Evolutionary conservation across 2,888 invertebrate species (phyloP).

Genomic region (Rhagophthalmus giganteus): DNA sequence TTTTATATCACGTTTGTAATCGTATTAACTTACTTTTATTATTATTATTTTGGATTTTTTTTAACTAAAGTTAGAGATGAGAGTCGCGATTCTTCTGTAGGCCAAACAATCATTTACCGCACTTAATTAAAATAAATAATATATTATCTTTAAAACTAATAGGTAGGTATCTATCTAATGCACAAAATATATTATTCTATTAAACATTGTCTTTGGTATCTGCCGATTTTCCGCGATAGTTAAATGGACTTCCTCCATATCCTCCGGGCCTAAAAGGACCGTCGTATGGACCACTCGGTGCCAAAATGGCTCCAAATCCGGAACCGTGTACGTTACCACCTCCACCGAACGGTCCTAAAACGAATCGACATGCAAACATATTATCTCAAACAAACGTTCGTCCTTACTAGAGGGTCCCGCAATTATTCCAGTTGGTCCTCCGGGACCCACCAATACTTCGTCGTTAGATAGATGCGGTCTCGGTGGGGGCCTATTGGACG

Average conservation of each 20-base stretch:
- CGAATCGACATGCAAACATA: too few species aligned
- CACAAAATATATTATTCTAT: background rate
- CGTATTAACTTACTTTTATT: too few species aligned
- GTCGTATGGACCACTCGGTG: background rate
- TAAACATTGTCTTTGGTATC: background rate
- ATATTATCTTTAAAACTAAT: too few species aligned
- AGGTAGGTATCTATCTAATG: background rate
- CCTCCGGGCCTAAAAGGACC: background rate
- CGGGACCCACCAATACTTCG: slow-evolving; percentile 55
- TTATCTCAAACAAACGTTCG: too few species aligned
- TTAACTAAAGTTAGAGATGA: too few species aligned
- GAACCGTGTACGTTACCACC: too few species aligned
- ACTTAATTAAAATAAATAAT: too few species aligned
- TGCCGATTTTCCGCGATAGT: background rate
- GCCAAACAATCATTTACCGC: too few species aligned
- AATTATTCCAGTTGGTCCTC: slow-evolving; percentile 60
- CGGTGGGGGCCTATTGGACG: slow-evolving; percentile 29
- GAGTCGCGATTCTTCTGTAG: too few species aligned
- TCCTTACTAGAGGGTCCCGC: slow-evolving; percentile 46
- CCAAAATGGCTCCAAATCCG: background rate
- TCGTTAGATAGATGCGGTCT: slow-evolving; percentile 24
- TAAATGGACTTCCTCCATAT: background rate
- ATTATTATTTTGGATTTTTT: too few species aligned
- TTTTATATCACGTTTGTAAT: too few species aligned
- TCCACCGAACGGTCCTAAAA: background rate